Percentiles rank a stretch among this genome's conserved stretches.
Conservation (phyloP, 2,113 vertebrate species). For the Pseudonaja textilis region DNA sequence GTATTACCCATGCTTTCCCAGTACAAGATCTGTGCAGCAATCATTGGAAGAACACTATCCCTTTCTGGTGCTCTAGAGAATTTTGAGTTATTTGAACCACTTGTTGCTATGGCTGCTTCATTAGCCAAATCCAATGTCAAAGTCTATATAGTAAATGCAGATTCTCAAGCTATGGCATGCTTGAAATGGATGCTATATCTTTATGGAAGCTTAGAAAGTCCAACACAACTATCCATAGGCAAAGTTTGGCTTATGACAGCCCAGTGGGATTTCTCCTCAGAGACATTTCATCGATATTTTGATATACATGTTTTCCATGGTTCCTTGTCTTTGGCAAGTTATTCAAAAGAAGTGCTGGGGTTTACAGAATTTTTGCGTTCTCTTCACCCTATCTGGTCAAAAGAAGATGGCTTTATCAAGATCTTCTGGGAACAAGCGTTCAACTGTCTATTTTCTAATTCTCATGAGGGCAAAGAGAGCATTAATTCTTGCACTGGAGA, state of each 20-base stretch:
- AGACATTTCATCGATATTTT: not conserved
- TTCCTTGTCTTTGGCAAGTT: conserved; percentile 2
- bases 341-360: not conserved
- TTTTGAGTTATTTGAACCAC: not conserved
- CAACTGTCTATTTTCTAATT: not conserved
- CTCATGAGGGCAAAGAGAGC: not conserved
- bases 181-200: not conserved
- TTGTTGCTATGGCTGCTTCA: not conserved
- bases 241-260: conserved; percentile 18
- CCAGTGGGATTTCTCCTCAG: conserved; percentile 13
- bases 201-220: not conserved
- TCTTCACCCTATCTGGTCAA: not conserved
- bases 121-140: not conserved
- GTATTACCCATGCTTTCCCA: not conserved
- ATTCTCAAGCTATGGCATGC: not conserved
- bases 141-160: conserved; percentile 3
- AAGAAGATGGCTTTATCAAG: not conserved
- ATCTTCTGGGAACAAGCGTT: conserved; percentile 13
- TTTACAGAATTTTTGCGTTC: not conserved
- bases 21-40: not conserved
- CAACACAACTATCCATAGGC: not conserved
- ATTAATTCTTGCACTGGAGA: not conserved
- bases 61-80: not conserved
- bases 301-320: not conserved
- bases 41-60: not conserved